These are phyloP conservation scores for Liparis tanakae DNA, from an alignment of 2,797 vertebrate genomes.

Conservation along the genomic window DNA sequence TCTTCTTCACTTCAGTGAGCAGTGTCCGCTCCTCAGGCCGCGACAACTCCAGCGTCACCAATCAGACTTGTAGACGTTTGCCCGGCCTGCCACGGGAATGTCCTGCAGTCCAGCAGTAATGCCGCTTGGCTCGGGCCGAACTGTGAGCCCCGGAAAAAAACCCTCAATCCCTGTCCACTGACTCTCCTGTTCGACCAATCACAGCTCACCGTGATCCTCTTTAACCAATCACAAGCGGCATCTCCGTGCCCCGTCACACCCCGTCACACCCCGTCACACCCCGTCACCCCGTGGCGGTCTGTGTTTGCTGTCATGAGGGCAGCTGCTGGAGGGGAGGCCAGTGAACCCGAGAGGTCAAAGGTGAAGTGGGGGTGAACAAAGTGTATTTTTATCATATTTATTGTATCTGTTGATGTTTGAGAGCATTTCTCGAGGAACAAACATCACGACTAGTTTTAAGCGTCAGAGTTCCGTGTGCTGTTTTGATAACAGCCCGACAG, in stretches of 20 bases:
- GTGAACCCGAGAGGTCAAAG: conserved; percentile 32
- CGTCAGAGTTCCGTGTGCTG: background rate
- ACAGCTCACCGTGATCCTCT: conserved; percentile 5
- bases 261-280: background rate
- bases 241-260: background rate
- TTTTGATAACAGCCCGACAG: background rate
- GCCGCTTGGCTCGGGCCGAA: conserved; percentile 21
- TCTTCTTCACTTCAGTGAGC: conserved; percentile 39
- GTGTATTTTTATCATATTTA: background rate
- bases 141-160: conserved; percentile 1
- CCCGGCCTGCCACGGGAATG: conserved; percentile 30
- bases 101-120: conserved; percentile 45
- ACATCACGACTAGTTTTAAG: background rate
- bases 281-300: conserved; percentile 7
- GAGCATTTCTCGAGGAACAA: background rate
- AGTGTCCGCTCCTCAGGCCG: conserved; percentile 27
- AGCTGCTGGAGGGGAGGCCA: conserved; percentile 18
- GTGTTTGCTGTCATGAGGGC: conserved; percentile 43
- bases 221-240: conserved; percentile 32
- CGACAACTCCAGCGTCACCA: conserved; percentile 35
- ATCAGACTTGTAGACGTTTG: conserved; percentile 52
- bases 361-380: no score
- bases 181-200: conserved; percentile 12
- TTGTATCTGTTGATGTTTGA: background rate
- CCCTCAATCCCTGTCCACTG: conserved; percentile 20